Conservation (phyloP, 2,888 invertebrate genomes). For the Eristalis pertinax region DNA sequence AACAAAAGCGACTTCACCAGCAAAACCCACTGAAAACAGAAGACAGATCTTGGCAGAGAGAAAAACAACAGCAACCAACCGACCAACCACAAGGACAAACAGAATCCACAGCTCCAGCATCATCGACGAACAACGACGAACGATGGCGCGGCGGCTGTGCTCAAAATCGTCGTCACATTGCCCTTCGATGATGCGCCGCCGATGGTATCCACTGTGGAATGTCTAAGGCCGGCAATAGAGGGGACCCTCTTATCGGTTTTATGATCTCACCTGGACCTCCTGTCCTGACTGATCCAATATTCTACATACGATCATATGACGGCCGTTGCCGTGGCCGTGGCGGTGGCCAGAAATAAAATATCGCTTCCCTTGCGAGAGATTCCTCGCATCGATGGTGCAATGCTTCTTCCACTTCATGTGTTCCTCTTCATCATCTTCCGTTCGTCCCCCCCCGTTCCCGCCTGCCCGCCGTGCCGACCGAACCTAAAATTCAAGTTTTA, state of each 20-base stretch:
- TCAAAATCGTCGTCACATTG: slow-evolving; percentile 48
- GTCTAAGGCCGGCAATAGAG: slow-evolving; percentile 39
- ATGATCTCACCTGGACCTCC: slow-evolving; percentile 72
- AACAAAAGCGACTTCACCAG: slow-evolving; percentile 28
- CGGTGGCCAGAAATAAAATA: slow-evolving; percentile 65
- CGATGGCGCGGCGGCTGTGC: background rate
- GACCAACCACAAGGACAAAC: slow-evolving; percentile 60
- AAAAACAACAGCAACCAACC: background rate
- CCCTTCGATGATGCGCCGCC: slow-evolving; percentile 45
- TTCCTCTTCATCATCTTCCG: slow-evolving; percentile 50
- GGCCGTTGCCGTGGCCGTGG: slow-evolving; percentile 11
- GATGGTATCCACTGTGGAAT: slow-evolving; percentile 60
- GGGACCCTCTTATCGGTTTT: slow-evolving; percentile 67
- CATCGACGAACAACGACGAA: background rate
- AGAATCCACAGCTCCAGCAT: slow-evolving; percentile 23
- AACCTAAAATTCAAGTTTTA: slow-evolving; percentile 57
- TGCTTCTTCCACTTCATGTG: slow-evolving; percentile 48
- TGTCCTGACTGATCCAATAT: slow-evolving; percentile 71
- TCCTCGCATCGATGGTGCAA: slow-evolving; percentile 42
- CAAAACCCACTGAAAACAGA: background rate
- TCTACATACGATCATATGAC: slow-evolving; percentile 72
- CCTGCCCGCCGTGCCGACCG: background rate
- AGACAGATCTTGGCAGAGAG: slow-evolving; percentile 12
- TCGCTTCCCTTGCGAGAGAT: slow-evolving; percentile 63
- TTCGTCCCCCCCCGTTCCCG: background rate